These are phyloP conservation scores for Fukomys damarensis DNA, from an alignment of 2,113 vertebrate species.

Conservation along the genomic window DNA sequence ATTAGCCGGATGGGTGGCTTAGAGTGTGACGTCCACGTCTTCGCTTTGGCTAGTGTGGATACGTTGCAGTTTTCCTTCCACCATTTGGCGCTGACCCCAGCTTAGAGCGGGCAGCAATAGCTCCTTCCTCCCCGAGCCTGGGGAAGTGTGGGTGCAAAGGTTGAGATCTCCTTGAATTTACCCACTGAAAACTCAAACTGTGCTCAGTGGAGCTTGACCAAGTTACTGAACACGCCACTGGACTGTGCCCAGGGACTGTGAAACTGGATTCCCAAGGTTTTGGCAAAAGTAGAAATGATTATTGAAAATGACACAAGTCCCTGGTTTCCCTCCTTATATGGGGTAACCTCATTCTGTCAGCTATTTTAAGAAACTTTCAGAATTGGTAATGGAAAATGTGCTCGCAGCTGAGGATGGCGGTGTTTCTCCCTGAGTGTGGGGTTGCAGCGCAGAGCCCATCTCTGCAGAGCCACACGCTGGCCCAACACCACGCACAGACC, in stretches of 20 bases:
- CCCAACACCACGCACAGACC: background rate
- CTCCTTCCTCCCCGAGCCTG: background rate
- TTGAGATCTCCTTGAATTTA: background rate
- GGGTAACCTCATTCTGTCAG: conserved; percentile 57
- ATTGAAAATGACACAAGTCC: conserved; percentile 50
- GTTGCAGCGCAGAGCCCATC: background rate
- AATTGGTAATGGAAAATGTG: conserved; percentile 61
- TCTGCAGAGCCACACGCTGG: background rate
- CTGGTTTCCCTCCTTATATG: background rate
- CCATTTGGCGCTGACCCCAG: background rate
- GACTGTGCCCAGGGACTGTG: background rate
- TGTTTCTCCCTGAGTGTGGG: background rate
- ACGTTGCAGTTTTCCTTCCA: background rate
- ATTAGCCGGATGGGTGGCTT: background rate
- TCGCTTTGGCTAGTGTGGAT: background rate
- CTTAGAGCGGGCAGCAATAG: background rate
- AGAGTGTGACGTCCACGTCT: background rate
- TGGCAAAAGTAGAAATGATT: conserved; percentile 57
- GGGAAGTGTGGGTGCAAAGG: background rate
- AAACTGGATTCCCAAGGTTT: conserved; percentile 48
- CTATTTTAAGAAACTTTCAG: conserved; percentile 73
- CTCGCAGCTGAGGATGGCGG: background rate
- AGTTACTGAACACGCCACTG: background rate
- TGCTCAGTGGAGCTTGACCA: background rate
- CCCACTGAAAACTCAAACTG: background rate